Conservation (phyloP, 2,888 invertebrate genomes). For the Ormyrus labotus region DNA sequence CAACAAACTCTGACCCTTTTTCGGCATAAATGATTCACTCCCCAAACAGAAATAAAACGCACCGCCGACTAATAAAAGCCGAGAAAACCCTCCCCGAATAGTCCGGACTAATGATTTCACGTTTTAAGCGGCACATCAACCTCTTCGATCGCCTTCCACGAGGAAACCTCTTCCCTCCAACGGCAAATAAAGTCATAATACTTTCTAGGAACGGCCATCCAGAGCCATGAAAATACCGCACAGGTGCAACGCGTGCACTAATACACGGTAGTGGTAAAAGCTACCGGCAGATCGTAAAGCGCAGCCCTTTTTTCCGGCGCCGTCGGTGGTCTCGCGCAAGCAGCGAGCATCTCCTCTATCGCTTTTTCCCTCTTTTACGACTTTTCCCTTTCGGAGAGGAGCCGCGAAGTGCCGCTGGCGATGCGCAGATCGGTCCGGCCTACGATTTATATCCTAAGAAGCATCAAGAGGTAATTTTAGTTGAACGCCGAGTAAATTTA, state of each 20-base stretch:
- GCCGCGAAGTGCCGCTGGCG: neutral
- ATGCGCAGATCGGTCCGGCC: neutral
- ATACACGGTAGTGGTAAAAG: constrained; percentile 53
- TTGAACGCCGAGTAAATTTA: neutral
- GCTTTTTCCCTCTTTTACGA: constrained; percentile 38
- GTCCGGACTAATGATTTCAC: neutral
- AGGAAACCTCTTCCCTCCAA: neutral
- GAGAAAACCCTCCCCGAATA: neutral
- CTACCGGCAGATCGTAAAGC: constrained; percentile 60
- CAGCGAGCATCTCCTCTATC: neutral
- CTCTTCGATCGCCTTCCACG: neutral
- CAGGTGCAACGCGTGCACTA: constrained; percentile 53
- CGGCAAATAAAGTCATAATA: constrained; percentile 51
- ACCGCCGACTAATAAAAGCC: constrained; percentile 14
- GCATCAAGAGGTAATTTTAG: neutral
- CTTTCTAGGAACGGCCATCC: constrained; percentile 48
- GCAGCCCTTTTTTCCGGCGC: constrained; percentile 42
- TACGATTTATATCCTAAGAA: too few relatives aligned
- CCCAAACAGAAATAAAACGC: constrained; percentile 4
- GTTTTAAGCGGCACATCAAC: neutral
- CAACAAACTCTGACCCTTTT: neutral
- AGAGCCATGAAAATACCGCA: constrained; percentile 25
- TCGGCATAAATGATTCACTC: neutral
- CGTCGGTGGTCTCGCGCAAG: constrained; percentile 25
- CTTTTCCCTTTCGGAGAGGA: constrained; percentile 30